Base-by-base conservation (phyloP, 2,797 vertebrate species). In the Rhynchotus rufescens region DNA sequence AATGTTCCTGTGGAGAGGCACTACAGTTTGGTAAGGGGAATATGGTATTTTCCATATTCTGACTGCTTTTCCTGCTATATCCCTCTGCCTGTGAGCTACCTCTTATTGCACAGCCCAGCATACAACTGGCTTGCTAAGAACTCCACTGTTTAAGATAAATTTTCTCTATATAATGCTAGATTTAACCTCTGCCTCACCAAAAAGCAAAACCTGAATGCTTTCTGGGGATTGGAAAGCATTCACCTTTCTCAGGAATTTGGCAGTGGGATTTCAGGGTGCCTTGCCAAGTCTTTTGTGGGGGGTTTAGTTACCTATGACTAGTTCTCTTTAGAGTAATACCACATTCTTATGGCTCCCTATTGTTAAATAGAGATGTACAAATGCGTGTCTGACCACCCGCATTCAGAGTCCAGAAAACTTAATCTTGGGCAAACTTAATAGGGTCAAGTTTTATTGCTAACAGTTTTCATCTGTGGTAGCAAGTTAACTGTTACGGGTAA, bases 261-360 rank as follows among this genome's bases (percentile, higher is more conserved):
- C 85, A 92, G 52, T 8, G 16, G 67, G 92, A 86, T 88, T 67
- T 86, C 83, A 42, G 84, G 49, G 65, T n/a, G 21, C 26, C 76
- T 80, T 92, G 75, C 60, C 95, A 87, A 92, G 76, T 77, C 94
- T 95, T 92, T 94, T 93, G 88, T 95, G 38, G 68, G 8, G 40
- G 64, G 61, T 82, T 85, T 65, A 91, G 92, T 94, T 79, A 92
- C 88, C 80, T 64, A 80, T 93, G 81, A 81, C 57, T 94, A 88
- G 78, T 88, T 95, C 90, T 91, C 85, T 96, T 95, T 95, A 94
- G 89, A 88, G 69, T 65, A 85, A 42, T 89, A 85, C n/a, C 54
- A 84, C 86, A 30, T 92, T 82, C 64, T 84, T 89, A 68, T 74
- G 65, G 75, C 64, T 19, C 67, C 36, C 77, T 90, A 12, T 83